Evolutionary conservation across 2,797 vertebrate species (phyloP).

Genomic region (Perodicticus potto): DNA sequence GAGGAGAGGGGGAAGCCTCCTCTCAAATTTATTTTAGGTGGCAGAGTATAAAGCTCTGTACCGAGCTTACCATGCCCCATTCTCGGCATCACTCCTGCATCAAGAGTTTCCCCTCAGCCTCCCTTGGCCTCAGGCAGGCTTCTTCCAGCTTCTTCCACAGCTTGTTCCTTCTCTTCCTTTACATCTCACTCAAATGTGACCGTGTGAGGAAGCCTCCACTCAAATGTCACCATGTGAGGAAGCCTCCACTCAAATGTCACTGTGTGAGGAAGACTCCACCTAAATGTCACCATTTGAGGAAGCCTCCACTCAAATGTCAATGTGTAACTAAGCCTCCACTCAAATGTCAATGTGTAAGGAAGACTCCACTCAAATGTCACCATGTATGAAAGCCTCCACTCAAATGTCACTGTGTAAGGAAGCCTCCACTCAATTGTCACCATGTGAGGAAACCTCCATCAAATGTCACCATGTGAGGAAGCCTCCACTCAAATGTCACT

Average conservation of each 20-base stretch:
- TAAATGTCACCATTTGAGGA: no score
- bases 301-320: no score
- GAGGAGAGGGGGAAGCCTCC: background rate
- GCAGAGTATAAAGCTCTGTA: background rate
- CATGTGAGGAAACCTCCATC: background rate
- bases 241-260: no score
- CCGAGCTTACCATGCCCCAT: background rate
- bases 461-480: background rate
- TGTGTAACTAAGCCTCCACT: no score
- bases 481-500: background rate
- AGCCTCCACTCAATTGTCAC: no score
- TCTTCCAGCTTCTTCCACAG: background rate
- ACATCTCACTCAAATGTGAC: no score
- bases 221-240: no score
- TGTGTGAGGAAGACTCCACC: no score
- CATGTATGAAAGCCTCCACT: no score
- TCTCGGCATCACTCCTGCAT: background rate
- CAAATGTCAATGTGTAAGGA: no score
- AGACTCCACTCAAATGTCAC: no score
- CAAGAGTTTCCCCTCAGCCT: background rate
- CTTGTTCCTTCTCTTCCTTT: background rate
- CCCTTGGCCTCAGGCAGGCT: background rate
- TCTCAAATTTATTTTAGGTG: background rate
- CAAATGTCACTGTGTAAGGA: background rate
- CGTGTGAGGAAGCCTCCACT: no score